Evolutionary conservation across 2,113 vertebrate species (phyloP).

Genomic region (Opisthocomus hoazin): DNA sequence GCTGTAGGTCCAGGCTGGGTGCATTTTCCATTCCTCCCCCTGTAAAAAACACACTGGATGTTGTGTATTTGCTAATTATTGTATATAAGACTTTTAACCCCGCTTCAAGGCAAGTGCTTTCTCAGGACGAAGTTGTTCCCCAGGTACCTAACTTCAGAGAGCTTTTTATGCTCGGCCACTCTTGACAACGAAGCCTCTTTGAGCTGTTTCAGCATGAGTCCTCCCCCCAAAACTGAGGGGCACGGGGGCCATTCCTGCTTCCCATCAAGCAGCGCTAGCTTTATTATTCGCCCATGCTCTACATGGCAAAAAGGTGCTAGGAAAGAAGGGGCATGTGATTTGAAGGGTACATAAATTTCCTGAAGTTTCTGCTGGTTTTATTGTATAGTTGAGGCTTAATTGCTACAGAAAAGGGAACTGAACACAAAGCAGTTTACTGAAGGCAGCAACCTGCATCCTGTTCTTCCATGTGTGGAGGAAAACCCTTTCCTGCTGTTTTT

Average conservation of each 20-base stretch:
- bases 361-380: not conserved
- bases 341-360: not conserved
- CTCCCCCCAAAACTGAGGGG: not conserved
- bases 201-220: fast-evolving
- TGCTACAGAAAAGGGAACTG: not conserved
- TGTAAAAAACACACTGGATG: not conserved
- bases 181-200: not conserved
- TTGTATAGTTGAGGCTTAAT: not conserved
- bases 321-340: not conserved
- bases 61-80: not conserved
- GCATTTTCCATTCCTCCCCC: not conserved
- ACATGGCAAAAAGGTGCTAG: not conserved
- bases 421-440: constrained; percentile 40
- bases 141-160: not conserved
- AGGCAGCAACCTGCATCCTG: constrained; percentile 30
- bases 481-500: constrained; percentile 63
- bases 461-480: constrained; percentile 40
- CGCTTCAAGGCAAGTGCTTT: not conserved
- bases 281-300: fast-evolving
- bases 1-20: not conserved
- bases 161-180: not conserved
- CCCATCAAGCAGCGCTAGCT: not conserved
- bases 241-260: not conserved
- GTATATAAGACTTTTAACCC: fast-evolving
- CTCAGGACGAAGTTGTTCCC: not conserved